Conservation (phyloP, 2,797 vertebrate genomes). For the Ctenochaetus hawaiiensis region DNA sequence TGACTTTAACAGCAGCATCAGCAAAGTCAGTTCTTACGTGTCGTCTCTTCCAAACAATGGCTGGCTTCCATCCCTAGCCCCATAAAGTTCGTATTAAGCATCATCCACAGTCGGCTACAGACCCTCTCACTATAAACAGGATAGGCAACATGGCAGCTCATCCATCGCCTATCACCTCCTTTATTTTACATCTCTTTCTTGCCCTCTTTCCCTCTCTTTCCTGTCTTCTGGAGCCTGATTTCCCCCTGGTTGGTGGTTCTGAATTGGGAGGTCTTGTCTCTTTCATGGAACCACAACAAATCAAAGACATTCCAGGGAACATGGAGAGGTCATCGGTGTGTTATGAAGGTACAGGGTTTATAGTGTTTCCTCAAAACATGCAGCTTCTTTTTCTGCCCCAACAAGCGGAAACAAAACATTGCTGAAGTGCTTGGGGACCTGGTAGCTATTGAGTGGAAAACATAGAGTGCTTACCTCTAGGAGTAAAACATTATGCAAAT, state of each 20-base stretch:
- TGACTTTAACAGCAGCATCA: slow-evolving; percentile 70
- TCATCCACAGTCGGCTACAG: slow-evolving; percentile 10
- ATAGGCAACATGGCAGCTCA: slow-evolving; percentile 37
- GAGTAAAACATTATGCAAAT: background rate
- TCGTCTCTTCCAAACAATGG: slow-evolving; percentile 33
- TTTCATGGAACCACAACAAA: slow-evolving; percentile 53
- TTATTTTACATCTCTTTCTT: slow-evolving; percentile 28
- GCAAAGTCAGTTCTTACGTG: slow-evolving; percentile 31
- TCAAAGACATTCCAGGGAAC: slow-evolving; percentile 72
- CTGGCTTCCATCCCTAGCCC: slow-evolving; percentile 13
- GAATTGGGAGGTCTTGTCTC: slow-evolving; percentile 42
- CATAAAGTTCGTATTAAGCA: slow-evolving; percentile 16
- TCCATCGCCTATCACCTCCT: slow-evolving; percentile 45
- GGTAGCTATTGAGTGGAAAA: slow-evolving; percentile 16
- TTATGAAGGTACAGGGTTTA: slow-evolving; percentile 54
- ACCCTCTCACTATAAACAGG: background rate
- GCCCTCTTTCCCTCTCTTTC: background rate
- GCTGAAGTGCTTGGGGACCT: slow-evolving; percentile 17
- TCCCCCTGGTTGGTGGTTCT: slow-evolving; percentile 47
- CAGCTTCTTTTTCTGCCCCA: slow-evolving; percentile 7
- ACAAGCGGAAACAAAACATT: slow-evolving; percentile 39
- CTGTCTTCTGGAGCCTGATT: slow-evolving; percentile 25
- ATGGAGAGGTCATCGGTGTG: slow-evolving; percentile 61
- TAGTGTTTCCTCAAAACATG: slow-evolving; percentile 43
- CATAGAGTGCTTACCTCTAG: slow-evolving; percentile 13